Evolutionary conservation across 2,888 invertebrate genomes (phyloP).

Genomic region (Agrypnus murinus): DNA sequence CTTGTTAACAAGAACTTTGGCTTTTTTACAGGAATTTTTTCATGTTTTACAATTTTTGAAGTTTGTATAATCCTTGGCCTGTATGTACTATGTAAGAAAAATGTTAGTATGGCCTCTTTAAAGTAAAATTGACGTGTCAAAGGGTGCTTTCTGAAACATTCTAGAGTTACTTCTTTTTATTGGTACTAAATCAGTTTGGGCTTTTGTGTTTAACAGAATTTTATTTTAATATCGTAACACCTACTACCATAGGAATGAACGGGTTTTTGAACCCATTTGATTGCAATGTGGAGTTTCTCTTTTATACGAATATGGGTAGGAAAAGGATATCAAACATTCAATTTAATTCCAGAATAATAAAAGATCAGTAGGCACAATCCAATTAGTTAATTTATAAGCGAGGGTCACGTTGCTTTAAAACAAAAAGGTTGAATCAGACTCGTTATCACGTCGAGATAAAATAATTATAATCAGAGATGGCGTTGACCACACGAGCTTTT

Average conservation of each 20-base stretch:
- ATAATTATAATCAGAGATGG: background rate
- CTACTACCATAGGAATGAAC: too few relatives aligned
- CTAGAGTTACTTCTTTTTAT: too few relatives aligned
- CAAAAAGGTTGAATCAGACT: background rate
- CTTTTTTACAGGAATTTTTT: background rate
- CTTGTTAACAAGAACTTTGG: background rate
- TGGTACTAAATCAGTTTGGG: too few relatives aligned
- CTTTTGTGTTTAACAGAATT: too few relatives aligned
- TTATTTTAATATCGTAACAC: too few relatives aligned
- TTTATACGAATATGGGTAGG: background rate
- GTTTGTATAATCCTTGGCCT: conserved; percentile 6
- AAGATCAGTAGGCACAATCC: background rate
- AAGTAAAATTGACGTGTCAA: too few relatives aligned
- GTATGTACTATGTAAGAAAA: too few relatives aligned
- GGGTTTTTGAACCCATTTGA: too few relatives aligned
- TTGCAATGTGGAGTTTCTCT: too few relatives aligned
- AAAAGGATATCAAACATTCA: background rate
- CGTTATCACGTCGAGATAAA: background rate
- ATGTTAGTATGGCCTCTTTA: too few relatives aligned
- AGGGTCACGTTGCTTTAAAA: conserved; percentile 7
- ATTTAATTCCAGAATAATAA: background rate
- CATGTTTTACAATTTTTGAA: background rate
- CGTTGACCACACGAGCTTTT: conserved; percentile 15
- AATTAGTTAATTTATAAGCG: conserved; percentile 1
- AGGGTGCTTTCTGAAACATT: too few relatives aligned